Percentiles rank a stretch among this genome's conserved stretches.
Evolutionary conservation across 2,888 invertebrate species (phyloP).

Genomic region (Trachelus stipa): DNA sequence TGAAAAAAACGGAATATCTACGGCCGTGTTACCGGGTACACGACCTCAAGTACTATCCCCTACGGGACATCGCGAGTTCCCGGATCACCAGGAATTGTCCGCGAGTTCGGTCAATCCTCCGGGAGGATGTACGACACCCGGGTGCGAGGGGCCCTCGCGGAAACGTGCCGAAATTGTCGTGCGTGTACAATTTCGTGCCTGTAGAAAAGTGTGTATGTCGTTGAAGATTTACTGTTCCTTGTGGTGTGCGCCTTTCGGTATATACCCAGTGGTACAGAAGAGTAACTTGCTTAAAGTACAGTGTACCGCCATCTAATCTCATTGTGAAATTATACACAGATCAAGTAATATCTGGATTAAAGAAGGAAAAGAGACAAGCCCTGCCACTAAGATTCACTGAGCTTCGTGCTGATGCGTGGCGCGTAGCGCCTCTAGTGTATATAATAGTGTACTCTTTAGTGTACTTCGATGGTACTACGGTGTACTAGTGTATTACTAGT

Average conservation of each 20-base stretch:
- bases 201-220: not conserved
- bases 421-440: constrained; percentile 14
- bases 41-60: not conserved
- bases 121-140: constrained; percentile 26
- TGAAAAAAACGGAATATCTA: not conserved
- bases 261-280: not conserved
- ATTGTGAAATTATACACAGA: not conserved
- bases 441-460: constrained; percentile 22
- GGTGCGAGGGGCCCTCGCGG: constrained; percentile 15
- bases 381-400: not conserved
- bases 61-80: not conserved
- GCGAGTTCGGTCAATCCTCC: constrained; percentile 3
- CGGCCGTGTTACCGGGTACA: not conserved
- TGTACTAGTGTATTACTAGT: constrained; percentile 33
- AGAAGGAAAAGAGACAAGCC: not conserved
- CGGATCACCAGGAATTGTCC: not conserved
- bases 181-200: constrained; percentile 5
- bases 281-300: not conserved
- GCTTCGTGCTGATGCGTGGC: not conserved
- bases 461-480: constrained; percentile 7
- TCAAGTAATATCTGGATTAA: not conserved
- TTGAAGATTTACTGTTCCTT: not conserved
- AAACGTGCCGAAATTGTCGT: constrained; percentile 20
- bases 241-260: not conserved
- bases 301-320: not conserved